phyloP scores from a whole-genome alignment of 2,797 vertebrate species.

The Ctenopoma multispine region DNA sequence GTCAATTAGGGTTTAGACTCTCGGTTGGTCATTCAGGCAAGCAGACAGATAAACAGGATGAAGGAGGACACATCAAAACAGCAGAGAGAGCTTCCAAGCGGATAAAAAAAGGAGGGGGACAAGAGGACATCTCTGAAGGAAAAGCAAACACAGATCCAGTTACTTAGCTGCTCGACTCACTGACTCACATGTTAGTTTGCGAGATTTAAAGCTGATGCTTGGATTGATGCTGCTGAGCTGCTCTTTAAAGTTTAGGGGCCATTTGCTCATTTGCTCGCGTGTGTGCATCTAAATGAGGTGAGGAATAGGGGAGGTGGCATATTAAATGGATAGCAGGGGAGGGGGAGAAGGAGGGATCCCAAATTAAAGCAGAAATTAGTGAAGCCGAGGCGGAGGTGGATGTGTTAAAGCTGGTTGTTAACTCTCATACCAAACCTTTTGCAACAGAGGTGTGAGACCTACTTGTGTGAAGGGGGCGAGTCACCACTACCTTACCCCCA shows the following conservation, averaged over 20 bases:
- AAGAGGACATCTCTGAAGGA: slow-evolving; percentile 48
- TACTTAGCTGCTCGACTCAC: slow-evolving; percentile 62
- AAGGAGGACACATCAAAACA: slow-evolving; percentile 68
- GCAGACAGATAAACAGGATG: slow-evolving; percentile 80
- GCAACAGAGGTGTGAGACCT: slow-evolving; percentile 77
- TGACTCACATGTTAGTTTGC: slow-evolving; percentile 55
- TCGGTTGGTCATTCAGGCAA: slow-evolving; percentile 53
- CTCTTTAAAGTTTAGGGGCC: slow-evolving; percentile 55
- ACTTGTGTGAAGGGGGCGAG: slow-evolving; percentile 53
- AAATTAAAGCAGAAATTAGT: slow-evolving; percentile 38
- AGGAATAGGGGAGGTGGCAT: slow-evolving; percentile 47
- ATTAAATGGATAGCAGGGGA: slow-evolving; percentile 7
- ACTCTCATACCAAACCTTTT: slow-evolving; percentile 80
- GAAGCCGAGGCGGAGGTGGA: slow-evolving; percentile 9
- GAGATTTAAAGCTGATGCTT: slow-evolving; percentile 51
- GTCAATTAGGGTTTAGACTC: slow-evolving; percentile 66
- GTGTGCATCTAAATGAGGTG: slow-evolving; percentile 39
- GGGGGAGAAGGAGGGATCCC: slow-evolving; percentile 1
- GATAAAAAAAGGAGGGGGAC: slow-evolving; percentile 42
- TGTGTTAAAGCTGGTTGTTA: no score
- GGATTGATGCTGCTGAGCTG: slow-evolving; percentile 49
- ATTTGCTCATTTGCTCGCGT: slow-evolving; percentile 51
- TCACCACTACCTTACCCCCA: background rate
- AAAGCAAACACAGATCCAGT: slow-evolving; percentile 72
- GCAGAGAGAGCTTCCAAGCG: slow-evolving; percentile 41